Conservation (phyloP, 1,140 invertebrate genomes). For the Anastrepha ludens region DNA sequence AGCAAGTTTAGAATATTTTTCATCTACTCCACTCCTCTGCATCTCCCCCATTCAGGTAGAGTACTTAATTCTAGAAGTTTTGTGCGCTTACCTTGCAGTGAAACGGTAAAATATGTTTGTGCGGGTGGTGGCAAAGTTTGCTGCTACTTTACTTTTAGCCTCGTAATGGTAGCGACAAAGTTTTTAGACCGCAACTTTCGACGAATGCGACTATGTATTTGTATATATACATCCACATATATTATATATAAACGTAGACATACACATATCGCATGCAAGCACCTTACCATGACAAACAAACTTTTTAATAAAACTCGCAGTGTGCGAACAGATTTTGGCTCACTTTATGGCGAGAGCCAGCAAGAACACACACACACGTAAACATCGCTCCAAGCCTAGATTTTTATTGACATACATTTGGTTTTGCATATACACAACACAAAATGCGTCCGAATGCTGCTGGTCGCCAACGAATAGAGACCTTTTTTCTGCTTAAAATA, state of each 20-base stretch:
- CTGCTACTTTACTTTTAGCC: background rate
- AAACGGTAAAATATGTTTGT: too few species aligned
- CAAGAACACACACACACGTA: too few species aligned
- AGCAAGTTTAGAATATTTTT: conserved; percentile 41
- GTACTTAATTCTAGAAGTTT: conserved; percentile 32
- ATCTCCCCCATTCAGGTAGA: background rate
- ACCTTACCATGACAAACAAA: background rate
- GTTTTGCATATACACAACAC: too few species aligned
- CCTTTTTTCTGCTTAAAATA: too few species aligned
- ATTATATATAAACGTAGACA: too few species aligned
- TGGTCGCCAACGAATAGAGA: too few species aligned
- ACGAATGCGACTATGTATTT: background rate
- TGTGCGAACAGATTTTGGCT: background rate
- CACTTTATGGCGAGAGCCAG: background rate
- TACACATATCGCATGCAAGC: background rate
- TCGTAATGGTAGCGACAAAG: background rate
- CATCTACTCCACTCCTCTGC: background rate
- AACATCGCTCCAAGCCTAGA: too few species aligned
- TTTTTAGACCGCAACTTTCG: background rate
- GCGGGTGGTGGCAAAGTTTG: background rate
- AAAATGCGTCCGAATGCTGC: too few species aligned
- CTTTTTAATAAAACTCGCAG: conserved; percentile 27
- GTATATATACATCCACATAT: background rate
- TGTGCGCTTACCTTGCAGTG: background rate
- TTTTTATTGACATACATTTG: too few species aligned